phyloP scores from a whole-genome alignment of 2,888 invertebrate genomes.

The Drosophila ezoana region DNA sequence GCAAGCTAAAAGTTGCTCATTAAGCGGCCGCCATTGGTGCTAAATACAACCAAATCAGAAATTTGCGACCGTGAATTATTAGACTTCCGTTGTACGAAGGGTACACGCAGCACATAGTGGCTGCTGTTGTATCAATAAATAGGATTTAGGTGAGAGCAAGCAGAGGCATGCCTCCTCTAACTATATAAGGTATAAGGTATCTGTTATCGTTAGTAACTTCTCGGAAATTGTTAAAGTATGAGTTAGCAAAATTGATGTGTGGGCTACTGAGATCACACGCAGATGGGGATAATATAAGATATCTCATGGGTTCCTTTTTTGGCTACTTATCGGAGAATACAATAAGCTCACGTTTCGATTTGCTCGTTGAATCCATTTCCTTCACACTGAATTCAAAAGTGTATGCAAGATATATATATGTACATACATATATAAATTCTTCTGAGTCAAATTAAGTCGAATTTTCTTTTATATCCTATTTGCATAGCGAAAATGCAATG shows the following conservation, averaged over 20 bases:
- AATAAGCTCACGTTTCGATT: too few species aligned
- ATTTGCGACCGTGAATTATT: conserved; percentile 69
- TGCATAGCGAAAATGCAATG: too few species aligned
- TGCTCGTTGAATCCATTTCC: too few species aligned
- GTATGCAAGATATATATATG: too few species aligned
- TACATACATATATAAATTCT: too few species aligned
- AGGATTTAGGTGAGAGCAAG: not conserved
- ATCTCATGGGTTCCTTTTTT: not conserved
- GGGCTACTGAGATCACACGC: too few species aligned
- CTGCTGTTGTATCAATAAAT: not conserved
- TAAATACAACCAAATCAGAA: conserved; percentile 73
- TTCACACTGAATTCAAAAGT: too few species aligned
- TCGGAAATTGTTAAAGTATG: not conserved
- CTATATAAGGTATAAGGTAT: not conserved
- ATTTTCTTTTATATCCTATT: too few species aligned
- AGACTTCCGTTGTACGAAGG: conserved; percentile 67
- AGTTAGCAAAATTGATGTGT: not conserved
- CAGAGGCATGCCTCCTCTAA: not conserved
- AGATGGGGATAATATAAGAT: too few species aligned
- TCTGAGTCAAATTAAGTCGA: too few species aligned
- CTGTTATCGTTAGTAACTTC: not conserved
- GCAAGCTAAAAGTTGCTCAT: conserved; percentile 74
- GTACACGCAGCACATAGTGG: conserved; percentile 44
- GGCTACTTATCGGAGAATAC: not conserved
- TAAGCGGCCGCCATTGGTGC: conserved; percentile 52